phyloP scores from a whole-genome alignment of 2,888 invertebrate genomes.

The Phengaris alcon region DNA sequence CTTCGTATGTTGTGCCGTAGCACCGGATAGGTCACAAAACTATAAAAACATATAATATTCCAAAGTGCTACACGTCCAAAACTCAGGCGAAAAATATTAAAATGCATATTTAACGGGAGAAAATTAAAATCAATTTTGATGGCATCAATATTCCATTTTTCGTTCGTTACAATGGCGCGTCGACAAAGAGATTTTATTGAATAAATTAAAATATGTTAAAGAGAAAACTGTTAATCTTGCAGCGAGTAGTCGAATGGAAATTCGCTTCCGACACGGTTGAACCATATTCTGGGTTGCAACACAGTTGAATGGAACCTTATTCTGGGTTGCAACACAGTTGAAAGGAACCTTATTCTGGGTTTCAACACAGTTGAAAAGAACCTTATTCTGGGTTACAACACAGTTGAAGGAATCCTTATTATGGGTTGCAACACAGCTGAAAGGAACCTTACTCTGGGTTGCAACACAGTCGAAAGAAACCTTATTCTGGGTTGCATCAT shows the following conservation, averaged over 20 bases:
- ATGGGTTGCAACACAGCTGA: background rate
- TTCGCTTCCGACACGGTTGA: background rate
- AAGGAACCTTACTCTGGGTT: background rate
- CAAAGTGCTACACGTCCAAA: conserved; percentile 28
- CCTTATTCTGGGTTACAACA: background rate
- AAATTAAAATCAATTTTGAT: conserved; percentile 61
- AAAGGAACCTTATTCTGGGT: background rate
- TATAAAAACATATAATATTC: background rate
- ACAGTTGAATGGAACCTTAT: background rate
- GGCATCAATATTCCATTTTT: conserved; percentile 69
- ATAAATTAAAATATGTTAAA: conserved; percentile 67
- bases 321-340: background rate
- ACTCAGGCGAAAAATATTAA: conserved; percentile 40
- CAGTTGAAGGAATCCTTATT: background rate
- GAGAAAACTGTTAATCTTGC: conserved; percentile 37
- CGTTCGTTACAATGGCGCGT: conserved; percentile 59
- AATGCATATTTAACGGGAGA: conserved; percentile 50
- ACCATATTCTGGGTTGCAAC: background rate
- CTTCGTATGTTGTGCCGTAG: background rate
- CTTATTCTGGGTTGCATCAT: background rate
- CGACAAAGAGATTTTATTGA: conserved; percentile 72
- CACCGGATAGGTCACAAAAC: background rate
- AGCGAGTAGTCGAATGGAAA: conserved; percentile 31
- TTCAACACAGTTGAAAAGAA: too few species aligned
- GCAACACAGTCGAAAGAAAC: background rate